Evolutionary conservation across 2,888 invertebrate genomes (phyloP).

Genomic region (Rhogogaster chlorosoma): DNA sequence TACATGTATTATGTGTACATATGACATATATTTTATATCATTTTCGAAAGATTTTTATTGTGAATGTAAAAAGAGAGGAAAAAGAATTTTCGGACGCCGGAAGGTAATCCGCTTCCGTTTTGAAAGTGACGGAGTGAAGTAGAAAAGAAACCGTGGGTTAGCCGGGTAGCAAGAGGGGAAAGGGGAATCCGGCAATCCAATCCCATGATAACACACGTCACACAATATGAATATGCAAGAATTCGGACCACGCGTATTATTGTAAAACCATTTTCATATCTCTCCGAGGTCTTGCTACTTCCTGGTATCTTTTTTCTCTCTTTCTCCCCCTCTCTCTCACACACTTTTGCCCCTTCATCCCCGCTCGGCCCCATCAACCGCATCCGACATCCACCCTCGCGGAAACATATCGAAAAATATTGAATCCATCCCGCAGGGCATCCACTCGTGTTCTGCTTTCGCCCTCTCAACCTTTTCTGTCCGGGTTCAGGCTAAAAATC

Average conservation of each 20-base stretch:
- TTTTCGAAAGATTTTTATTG: conserved; percentile 11
- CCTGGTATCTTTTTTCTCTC: neutral
- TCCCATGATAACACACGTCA: conserved; percentile 49
- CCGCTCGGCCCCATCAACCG: conserved; percentile 35
- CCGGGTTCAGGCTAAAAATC: conserved; percentile 21
- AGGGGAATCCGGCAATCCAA: conserved; percentile 39
- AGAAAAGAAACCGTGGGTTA: neutral
- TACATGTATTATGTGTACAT: neutral
- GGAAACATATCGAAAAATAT: conserved; percentile 54
- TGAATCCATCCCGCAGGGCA: conserved; percentile 52
- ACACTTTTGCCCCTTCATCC: neutral
- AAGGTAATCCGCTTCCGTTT: conserved; percentile 40
- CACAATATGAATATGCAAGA: conserved; percentile 51
- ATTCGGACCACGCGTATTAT: conserved; percentile 53
- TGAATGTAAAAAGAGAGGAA: neutral
- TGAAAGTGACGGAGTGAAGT: conserved; percentile 20
- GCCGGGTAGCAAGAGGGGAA: neutral
- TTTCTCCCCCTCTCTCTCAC: neutral
- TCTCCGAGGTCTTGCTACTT: conserved; percentile 40
- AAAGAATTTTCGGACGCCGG: neutral
- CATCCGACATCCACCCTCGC: conserved; percentile 51
- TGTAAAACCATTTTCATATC: conserved; percentile 53
- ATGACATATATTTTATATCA: neutral
- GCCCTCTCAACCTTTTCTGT: conserved; percentile 49
- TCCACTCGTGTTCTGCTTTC: conserved; percentile 41